These are phyloP conservation scores for Pangasius macronema DNA, from an alignment of 2,797 vertebrate species.

Conservation along the genomic window DNA sequence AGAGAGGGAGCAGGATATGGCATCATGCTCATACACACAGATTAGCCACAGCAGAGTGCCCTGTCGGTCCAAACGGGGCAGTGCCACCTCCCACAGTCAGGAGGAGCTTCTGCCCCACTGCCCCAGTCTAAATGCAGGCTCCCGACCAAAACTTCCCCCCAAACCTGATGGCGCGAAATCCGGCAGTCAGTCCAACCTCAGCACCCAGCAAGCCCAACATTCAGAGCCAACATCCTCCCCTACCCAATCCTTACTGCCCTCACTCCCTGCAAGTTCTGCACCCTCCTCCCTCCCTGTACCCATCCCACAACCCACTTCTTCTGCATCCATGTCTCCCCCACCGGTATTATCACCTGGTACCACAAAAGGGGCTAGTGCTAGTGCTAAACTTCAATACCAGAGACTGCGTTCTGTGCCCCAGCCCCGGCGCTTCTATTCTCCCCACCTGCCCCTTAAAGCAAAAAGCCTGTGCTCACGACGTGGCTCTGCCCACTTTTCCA, in stretches of 20 bases:
- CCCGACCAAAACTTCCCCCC: conserved; percentile 73
- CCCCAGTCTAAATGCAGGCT: conserved; percentile 78
- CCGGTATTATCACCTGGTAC: conserved; percentile 76
- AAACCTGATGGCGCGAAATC: conserved; percentile 77
- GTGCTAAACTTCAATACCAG: conserved; percentile 88
- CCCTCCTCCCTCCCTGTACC: conserved; percentile 77
- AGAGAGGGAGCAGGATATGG: conserved; percentile 64
- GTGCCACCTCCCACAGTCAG: conserved; percentile 75
- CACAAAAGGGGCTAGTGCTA: conserved; percentile 76
- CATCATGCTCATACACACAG: conserved; percentile 73
- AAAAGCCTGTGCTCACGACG: conserved; percentile 89
- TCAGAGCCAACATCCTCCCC: conserved; percentile 71
- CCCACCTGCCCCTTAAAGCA: conserved; percentile 84
- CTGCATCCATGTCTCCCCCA: conserved; percentile 73
- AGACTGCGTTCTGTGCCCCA: conserved; percentile 84
- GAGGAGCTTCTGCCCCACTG: conserved; percentile 82
- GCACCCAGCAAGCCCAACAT: conserved; percentile 67
- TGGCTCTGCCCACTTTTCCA: conserved; percentile 92
- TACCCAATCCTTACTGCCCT: conserved; percentile 71
- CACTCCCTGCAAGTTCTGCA: conserved; percentile 68
- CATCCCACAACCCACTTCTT: conserved; percentile 79
- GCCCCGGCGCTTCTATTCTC: conserved; percentile 84
- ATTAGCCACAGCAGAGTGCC: conserved; percentile 75
- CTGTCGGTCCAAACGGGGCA: conserved; percentile 73
- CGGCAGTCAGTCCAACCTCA: conserved; percentile 82